A percentile compares a stretch with the other conserved stretches of the same genome.
These are phyloP conservation scores for Apus apus DNA, from an alignment of 2,113 vertebrate species.

Conservation along the genomic window DNA sequence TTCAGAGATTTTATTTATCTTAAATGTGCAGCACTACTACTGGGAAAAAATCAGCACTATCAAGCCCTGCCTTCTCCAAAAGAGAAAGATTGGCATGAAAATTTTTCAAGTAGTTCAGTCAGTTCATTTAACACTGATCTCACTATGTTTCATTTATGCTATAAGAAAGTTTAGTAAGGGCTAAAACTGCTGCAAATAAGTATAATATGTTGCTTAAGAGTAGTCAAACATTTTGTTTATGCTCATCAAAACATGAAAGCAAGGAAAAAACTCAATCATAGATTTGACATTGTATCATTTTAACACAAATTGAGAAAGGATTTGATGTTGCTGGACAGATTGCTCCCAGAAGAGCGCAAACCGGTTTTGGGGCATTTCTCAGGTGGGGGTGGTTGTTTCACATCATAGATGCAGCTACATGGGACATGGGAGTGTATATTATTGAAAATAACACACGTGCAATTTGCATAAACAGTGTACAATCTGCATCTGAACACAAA, in stretches of 20 bases:
- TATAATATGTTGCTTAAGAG: not conserved
- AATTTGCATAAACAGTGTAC: not conserved
- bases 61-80: not conserved
- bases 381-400: not conserved
- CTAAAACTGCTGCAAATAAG: not conserved
- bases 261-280: not conserved
- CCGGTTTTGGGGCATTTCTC: not conserved
- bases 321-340: not conserved
- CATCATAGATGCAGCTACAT: not conserved
- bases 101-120: not conserved
- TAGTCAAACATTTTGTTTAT: not conserved
- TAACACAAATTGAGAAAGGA: not conserved
- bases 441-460: not conserved
- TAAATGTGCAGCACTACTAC: not conserved
- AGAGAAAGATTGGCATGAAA: not conserved
- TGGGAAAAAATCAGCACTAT: not conserved
- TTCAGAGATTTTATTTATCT: not conserved
- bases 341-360: not conserved
- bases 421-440: not conserved
- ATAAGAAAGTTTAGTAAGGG: not conserved
- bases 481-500: not conserved
- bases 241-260: not conserved
- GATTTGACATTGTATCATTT: not conserved
- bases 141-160: not conserved
- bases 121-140: not conserved